Conservation (phyloP, 2,888 invertebrate species). For the Platycheirus albimanus region DNA sequence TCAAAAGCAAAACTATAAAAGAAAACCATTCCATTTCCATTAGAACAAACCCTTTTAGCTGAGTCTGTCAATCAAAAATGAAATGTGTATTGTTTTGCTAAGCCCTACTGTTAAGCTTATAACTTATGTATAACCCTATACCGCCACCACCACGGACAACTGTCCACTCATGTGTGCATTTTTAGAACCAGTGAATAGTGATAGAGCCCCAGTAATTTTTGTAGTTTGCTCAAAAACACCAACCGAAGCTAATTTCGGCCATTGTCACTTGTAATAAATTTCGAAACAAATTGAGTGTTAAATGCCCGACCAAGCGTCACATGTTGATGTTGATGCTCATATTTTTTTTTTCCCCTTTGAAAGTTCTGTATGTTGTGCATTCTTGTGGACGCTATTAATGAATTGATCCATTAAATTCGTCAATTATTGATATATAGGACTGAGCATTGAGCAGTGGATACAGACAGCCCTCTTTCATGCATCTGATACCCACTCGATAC, state of each 20-base stretch:
- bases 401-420: constrained; percentile 73
- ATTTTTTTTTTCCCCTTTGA: constrained; percentile 33
- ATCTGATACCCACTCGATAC: constrained; percentile 66
- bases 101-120: constrained; percentile 35
- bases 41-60: no score
- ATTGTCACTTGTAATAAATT: constrained; percentile 78
- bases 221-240: constrained; percentile 15
- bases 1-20: no score
- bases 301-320: constrained; percentile 76
- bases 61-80: no score
- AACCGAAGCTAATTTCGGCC: constrained; percentile 56
- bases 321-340: constrained; percentile 69
- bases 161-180: constrained; percentile 56
- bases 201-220: not conserved
- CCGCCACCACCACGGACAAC: constrained; percentile 18
- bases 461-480: constrained; percentile 40
- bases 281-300: constrained; percentile 78
- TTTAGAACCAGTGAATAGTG: constrained; percentile 32
- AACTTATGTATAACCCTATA: constrained; percentile 9
- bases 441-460: not conserved
- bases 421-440: constrained; percentile 63
- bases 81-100: not conserved
- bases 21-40: no score
- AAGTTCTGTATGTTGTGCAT: constrained; percentile 31
- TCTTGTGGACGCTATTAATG: constrained; percentile 68